Base-by-base conservation (phyloP, 2,113 vertebrate genomes). In the Hippocampus mohnikei region DNA sequence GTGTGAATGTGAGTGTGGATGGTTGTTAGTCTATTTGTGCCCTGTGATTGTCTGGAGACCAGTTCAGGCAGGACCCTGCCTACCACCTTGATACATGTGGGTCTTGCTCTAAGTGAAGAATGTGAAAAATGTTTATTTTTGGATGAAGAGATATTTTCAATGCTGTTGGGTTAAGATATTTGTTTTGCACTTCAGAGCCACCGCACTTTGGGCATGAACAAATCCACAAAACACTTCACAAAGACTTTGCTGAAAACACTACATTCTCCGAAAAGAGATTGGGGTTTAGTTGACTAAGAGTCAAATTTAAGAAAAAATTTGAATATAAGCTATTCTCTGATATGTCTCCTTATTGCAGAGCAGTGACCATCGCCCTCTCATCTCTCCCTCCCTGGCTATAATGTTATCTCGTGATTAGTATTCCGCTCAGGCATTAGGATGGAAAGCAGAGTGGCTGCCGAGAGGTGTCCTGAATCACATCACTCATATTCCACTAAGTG, bases 391-490 rank as follows among this genome's bases (percentile, higher is more conserved):
- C 65, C 69, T 71, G 76, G 83, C 75, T 81, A 85, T 90, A 87
- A 87, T 87, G 87, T 84, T 86, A 91, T 90, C 87, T 81, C 73
- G 83, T 84, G 81, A 90, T 91, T 91, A 91, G 87, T 91, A 91
- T 91, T 91, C 90, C 74, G 79, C 80, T 88, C 90, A 91, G 86
- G 83, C 86, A 7, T 80, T 68, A 59, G 85, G 84, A 87, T 87
- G 89, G 89, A 87, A 88, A 90, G 87, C 88, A 85, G 86, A 90
- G 87, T 89, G 85, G 88, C 86, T 89, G 88, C 84, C 84, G 84
- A 90, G 90, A 91, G 87, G 87, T 88, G 90, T 86, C 86, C 88
- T 89, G 87, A 90, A 91, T 90, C 88, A 85, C 88, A 91, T 90
- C 88, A 87, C 83, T 90, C 88, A 90, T 88, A 87, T 87, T 88